Conservation (phyloP, 2,888 invertebrate genomes). For the Alentia gelatinosa region DNA sequence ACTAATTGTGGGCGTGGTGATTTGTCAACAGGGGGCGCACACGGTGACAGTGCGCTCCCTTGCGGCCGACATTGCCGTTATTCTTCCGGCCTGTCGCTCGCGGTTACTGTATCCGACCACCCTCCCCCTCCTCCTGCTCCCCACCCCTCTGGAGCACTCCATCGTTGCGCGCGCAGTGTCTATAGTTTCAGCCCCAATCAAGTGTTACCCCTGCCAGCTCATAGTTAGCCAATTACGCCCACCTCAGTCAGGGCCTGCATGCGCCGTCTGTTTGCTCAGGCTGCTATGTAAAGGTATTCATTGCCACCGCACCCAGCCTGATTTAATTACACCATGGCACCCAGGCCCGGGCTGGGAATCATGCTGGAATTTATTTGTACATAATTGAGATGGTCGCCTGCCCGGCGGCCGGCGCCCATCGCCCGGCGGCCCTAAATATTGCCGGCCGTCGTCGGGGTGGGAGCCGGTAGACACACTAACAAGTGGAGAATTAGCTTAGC, state of each 20-base stretch:
- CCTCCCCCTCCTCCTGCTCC: neutral
- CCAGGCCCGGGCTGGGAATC: neutral
- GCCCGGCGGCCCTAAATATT: slow-evolving; percentile 11
- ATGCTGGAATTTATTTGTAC: slow-evolving; percentile 29
- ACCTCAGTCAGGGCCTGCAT: neutral
- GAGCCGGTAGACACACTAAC: neutral
- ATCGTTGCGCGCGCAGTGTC: neutral
- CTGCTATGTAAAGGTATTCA: slow-evolving; percentile 37
- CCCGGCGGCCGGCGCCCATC: neutral
- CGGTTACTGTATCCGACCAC: neutral
- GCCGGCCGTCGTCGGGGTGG: neutral
- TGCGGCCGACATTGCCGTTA: neutral
- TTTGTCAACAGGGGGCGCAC: neutral
- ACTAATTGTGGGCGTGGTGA: neutral
- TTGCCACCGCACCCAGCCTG: neutral
- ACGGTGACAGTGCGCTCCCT: neutral
- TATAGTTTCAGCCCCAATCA: neutral
- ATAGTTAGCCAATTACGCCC: neutral
- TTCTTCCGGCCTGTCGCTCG: neutral
- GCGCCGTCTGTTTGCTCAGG: neutral
- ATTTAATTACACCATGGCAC: slow-evolving; percentile 22
- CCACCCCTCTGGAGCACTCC: too few relatives aligned
- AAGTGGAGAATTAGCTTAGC: slow-evolving; percentile 38
- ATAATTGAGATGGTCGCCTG: slow-evolving; percentile 9
- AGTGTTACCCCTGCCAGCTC: neutral